Conservation (phyloP, 2,113 vertebrate genomes). For the Rousettus leschenaultii region DNA sequence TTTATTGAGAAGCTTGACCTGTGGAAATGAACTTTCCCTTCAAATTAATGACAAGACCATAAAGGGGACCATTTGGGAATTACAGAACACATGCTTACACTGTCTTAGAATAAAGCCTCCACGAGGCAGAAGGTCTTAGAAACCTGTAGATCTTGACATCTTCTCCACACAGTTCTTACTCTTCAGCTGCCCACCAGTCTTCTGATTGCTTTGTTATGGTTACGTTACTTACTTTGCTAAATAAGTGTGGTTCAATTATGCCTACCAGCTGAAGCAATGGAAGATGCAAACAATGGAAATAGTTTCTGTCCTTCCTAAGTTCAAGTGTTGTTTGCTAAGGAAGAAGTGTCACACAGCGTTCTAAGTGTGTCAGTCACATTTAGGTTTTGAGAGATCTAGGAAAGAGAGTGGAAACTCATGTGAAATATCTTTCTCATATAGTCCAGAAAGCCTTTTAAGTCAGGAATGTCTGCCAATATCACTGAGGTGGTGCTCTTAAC, state of each 20-base stretch:
- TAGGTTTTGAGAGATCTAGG: background rate
- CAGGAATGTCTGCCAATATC: conserved; percentile 26
- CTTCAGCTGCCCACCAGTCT: background rate
- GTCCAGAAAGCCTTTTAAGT: conserved; percentile 32
- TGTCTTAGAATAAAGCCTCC: background rate
- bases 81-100: background rate
- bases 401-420: conserved; percentile 45
- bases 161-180: background rate
- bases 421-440: conserved; percentile 41
- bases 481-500: background rate
- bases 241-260: background rate
- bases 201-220: background rate
- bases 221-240: background rate
- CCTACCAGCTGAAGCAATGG: background rate
- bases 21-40: conserved; percentile 62
- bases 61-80: background rate
- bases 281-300: background rate
- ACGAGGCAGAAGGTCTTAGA: background rate
- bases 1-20: conserved; percentile 18
- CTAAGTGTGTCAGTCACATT: background rate
- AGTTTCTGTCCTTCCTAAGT: background rate
- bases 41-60: conserved; percentile 19
- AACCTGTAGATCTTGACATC: background rate
- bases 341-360: background rate
- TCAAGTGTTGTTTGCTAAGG: conserved; percentile 6